Evolutionary conservation across 2,888 invertebrate genomes (phyloP).

Genomic region (Drosophila meridiana): DNA sequence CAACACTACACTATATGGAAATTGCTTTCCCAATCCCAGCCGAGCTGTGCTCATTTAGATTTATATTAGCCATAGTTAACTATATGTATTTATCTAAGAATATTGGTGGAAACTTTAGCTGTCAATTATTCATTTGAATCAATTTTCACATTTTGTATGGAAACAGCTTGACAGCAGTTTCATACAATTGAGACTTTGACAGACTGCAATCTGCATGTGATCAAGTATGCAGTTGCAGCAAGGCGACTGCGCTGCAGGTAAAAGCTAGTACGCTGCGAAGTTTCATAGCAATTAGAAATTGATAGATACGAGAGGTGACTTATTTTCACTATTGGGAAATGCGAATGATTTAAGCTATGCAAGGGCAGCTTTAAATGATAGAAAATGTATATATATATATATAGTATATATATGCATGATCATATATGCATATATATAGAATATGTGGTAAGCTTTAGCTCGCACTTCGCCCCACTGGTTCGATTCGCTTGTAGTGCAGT

Average conservation of each 20-base stretch:
- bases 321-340: not conserved
- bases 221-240: not conserved
- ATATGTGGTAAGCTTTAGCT: not conserved
- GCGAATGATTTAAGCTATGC: not conserved
- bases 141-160: not conserved
- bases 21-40: not conserved
- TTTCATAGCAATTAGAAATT: not conserved
- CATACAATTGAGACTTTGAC: not conserved
- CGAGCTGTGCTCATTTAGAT: not conserved
- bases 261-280: not conserved
- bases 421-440: not conserved
- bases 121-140: no score
- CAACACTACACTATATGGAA: not conserved
- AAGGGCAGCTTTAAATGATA: not conserved
- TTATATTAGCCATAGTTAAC: not conserved
- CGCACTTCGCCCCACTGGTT: not conserved
- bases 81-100: not conserved
- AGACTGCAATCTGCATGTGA: not conserved
- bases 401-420: not conserved
- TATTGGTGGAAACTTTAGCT: not conserved
- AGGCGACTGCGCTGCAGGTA: not conserved
- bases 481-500: constrained; percentile 25
- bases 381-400: not conserved
- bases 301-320: not conserved
- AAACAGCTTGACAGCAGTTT: not conserved